Evolutionary conservation across 2,888 invertebrate genomes (phyloP), one percentile per base, ranked within the genome.

Genomic region (Pterostichus niger): DNA sequence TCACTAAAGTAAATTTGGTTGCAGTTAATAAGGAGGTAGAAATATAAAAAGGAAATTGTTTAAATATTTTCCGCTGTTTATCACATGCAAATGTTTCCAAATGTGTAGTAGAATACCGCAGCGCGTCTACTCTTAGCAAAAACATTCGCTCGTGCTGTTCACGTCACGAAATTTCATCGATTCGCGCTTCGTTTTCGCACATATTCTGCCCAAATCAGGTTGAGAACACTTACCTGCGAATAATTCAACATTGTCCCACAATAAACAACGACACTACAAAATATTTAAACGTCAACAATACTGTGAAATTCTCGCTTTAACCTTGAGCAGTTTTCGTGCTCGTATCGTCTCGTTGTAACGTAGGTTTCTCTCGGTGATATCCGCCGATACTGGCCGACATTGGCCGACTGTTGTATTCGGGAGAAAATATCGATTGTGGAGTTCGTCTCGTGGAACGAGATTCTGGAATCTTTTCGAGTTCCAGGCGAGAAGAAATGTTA

Each of bases 341-440:
- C 77, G 77, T 78, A 40, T 56, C 59, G 77, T 40, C 33, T 15
- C 77, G 77, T 59, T 17, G 59, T 15, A 52, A 78, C 77, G 40
- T 56, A 33, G 56, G 35, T 35, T 46, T 56, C 77, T 78, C 44
- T 78, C 46, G 40, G 56, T 24, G 59, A 73, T 73, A 73, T 3
- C 15, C n/a, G 17, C 59, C 77, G 77, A 56, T 31, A 56, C 77
- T 35, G 11, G 35, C 77, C 77, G 77, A 59, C 31, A 52, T 9
- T 44, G n/a, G n/a, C 75, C 49, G 49, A 52, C 52, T 78, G 49
- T n/a, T 13, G 59, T 78, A 56, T 59, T 78, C 77, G 77, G 77
- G 40, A 15, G 56, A 40, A 44, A 73, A 35, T 59, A 78, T 78
- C 77, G 77, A 78, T 59, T 46, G 73, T 13, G 35, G 40, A 40